Evolutionary conservation across 2,113 vertebrate genomes (phyloP), one percentile per base, ranked within the genome.

Genomic region (Indicator maculatus): DNA sequence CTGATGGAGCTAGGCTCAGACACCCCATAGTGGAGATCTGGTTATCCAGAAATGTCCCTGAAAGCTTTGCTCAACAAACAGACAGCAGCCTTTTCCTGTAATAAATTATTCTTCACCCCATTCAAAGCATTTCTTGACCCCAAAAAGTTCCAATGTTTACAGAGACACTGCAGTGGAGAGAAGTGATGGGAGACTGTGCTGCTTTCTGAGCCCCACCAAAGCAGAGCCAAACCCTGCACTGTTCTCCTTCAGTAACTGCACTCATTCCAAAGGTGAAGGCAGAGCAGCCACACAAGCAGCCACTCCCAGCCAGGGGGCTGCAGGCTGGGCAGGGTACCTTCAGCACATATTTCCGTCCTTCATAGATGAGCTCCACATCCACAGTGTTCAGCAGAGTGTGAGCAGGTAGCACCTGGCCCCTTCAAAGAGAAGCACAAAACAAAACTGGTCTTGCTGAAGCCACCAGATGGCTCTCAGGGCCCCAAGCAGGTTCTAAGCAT

Each of bases 371-470:
- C 90, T 99, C 99, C 88, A 99, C 99, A 28, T 99, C 98, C 87
- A 99, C 99, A 3, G 98, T 99, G 97, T 99, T 99, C 44, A 99
- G 97, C 41, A 99, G 98, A 1, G 99, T 99, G 96, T 99, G 99
- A 26, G 99, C 99, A 70, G 99, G 98, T 64, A 99, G 98, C 59
- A 99, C 99, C 41, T 99, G 99, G 67, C 99, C 99, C 95, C 99
- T 99, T 99, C 67, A 82, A 96, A 98, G 81, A 76, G 55, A 88
- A 96, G 59, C 1, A 79, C 3, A 73, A 58, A 89, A 33, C 67
- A 93, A 95, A 83, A 50, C 9, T 36, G 4, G 53, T 18, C 58
- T 59, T 90, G 16, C 77, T 93, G 38, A 58, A 75, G 76, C 24
- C 61, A 90, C 39, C 45, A 60, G 59, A 63, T 1, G 8, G 33